A percentile compares a stretch with the other conserved stretches of the same genome.
Evolutionary conservation across 1,140 invertebrate species (phyloP).

Genomic region (Lepidurus apus): DNA sequence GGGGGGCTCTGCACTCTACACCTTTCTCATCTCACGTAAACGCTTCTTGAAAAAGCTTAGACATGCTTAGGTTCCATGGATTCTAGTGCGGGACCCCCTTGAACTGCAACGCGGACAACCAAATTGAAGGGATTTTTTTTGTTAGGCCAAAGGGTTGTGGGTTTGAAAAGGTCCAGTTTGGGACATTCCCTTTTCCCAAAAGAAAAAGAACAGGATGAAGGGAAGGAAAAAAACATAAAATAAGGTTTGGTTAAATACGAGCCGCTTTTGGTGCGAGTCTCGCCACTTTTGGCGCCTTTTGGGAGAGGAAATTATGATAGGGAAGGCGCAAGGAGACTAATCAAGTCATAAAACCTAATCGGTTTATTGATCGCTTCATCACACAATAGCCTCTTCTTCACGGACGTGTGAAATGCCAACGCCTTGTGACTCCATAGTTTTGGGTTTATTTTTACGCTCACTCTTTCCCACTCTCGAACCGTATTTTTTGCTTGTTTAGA

Average conservation of each 20-base stretch:
- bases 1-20: background rate
- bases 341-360: slow-evolving; percentile 19
- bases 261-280: background rate
- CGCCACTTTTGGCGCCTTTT: background rate
- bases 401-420: slow-evolving; percentile 8
- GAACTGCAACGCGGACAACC: background rate
- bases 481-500: background rate
- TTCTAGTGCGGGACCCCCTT: too few species aligned
- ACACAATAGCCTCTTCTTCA: slow-evolving; percentile 21
- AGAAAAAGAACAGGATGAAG: background rate
- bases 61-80: background rate
- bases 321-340: background rate
- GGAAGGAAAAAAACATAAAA: background rate
- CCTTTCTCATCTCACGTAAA: background rate
- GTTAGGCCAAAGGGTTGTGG: background rate
- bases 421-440: background rate
- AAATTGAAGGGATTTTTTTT: background rate
- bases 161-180: background rate
- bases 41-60: background rate
- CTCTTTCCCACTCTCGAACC: background rate
- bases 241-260: background rate
- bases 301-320: background rate
- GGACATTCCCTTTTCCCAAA: background rate
- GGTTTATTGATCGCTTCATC: slow-evolving; percentile 5
- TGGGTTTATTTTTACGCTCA: background rate